These are phyloP conservation scores for Stenotaenia linearis DNA, from an alignment of 2,888 invertebrate genomes.

Conservation along the genomic window DNA sequence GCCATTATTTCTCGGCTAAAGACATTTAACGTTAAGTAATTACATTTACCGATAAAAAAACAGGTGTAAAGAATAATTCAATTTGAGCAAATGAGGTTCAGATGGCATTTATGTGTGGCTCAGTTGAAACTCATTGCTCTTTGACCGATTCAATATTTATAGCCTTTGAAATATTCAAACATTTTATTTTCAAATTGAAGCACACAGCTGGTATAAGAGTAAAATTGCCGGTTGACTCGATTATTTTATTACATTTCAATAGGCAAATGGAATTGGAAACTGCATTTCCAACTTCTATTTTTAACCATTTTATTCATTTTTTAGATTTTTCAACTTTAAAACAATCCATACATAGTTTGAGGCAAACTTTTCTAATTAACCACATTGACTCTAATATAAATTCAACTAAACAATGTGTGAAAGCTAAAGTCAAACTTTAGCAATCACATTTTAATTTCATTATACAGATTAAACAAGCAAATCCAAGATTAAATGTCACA, in stretches of 20 bases:
- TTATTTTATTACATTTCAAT: conserved; percentile 10
- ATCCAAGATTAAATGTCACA: not conserved
- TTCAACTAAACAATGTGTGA: not conserved
- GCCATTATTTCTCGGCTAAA: no score
- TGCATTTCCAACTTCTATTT: not conserved
- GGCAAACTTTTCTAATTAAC: no score
- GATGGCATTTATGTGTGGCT: not conserved
- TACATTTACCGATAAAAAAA: not conserved
- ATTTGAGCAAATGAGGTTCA: not conserved
- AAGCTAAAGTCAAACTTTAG: not conserved
- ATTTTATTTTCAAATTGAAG: conserved; percentile 3
- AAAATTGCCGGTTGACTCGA: not conserved
- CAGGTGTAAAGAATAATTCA: not conserved
- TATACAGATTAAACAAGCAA: not conserved
- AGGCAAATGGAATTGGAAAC: not conserved
- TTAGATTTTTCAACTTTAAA: not conserved
- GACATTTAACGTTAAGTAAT: no score
- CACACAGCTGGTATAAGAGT: conserved; percentile 15
- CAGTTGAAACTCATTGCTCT: not conserved
- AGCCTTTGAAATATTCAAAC: not conserved
- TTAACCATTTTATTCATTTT: not conserved
- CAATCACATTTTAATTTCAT: not conserved
- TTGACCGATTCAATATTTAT: conserved; percentile 9
- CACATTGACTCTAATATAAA: not conserved
- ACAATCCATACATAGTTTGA: no score